A percentile compares a stretch with the other conserved stretches of the same genome.
phyloP scores from a whole-genome alignment of 2,888 invertebrate genomes.

The Hyposoter dolosus region DNA sequence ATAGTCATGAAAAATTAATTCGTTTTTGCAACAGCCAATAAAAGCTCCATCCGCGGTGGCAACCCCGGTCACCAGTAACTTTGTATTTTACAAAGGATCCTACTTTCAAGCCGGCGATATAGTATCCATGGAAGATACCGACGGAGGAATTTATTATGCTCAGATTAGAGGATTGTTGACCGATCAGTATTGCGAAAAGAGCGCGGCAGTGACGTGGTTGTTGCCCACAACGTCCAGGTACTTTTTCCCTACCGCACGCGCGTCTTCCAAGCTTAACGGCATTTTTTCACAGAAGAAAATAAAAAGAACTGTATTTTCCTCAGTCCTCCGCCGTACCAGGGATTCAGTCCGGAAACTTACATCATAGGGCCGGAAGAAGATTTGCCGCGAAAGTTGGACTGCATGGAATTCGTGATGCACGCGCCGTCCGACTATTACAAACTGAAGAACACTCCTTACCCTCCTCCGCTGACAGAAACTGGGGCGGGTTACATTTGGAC shows the following conservation, averaged over 20 bases:
- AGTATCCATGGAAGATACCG: conserved; percentile 92
- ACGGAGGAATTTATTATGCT: conserved; percentile 93
- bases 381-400: conserved; percentile 92
- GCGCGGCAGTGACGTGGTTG: conserved; percentile 96
- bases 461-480: conserved; percentile 85
- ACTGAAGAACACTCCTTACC: conserved; percentile 91
- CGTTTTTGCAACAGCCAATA: conserved; percentile 86
- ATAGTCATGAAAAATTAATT: not conserved
- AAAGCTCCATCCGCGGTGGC: conserved; percentile 93
- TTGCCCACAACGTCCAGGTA: conserved; percentile 91
- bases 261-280: no score
- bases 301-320: conserved; percentile 32
- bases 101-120: conserved; percentile 97
- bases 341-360: conserved; percentile 95
- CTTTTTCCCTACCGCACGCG: no score
- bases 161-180: conserved; percentile 95
- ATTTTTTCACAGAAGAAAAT: not conserved
- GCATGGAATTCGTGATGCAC: conserved; percentile 96
- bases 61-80: conserved; percentile 92
- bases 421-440: conserved; percentile 96
- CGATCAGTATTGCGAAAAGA: conserved; percentile 97
- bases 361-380: conserved; percentile 97
- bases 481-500: conserved; percentile 83
- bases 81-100: conserved; percentile 91
- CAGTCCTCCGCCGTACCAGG: conserved; percentile 90